Evolutionary conservation across 37 sponge, comb jelly and placozoan genomes (phyloP).

Genomic region (Theonella swinhoei): DNA sequence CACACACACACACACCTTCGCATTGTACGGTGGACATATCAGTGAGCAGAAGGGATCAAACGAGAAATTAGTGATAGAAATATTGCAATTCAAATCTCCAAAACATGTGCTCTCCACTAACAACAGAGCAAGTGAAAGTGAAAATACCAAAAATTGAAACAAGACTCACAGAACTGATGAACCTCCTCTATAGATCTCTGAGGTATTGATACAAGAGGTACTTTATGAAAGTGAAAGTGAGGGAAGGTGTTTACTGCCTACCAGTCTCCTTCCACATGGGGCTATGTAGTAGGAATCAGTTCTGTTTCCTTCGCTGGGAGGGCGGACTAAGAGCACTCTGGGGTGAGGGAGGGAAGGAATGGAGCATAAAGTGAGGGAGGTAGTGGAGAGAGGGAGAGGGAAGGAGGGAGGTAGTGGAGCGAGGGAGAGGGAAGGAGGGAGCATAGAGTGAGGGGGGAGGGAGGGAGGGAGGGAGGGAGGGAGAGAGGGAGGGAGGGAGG

Average conservation of each 20-base stretch:
- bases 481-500: too few relatives aligned
- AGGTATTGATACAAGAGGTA: neutral
- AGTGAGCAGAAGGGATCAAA: conserved; percentile 36
- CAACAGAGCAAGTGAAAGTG: neutral
- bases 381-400: too few relatives aligned
- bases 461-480: too few relatives aligned
- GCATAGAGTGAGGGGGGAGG: too few relatives aligned
- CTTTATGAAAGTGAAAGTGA: neutral
- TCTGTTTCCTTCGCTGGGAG: neutral
- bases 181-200: conserved; percentile 67
- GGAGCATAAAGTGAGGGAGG: neutral
- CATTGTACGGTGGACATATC: neutral
- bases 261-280: conserved; percentile 70
- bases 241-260: conserved; percentile 4
- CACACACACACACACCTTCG: neutral
- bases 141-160: neutral
- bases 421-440: too few relatives aligned
- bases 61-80: conserved; percentile 31
- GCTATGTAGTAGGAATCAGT: conserved; percentile 48
- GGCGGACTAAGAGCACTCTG: neutral
- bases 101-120: neutral
- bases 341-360: neutral
- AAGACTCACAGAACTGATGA: conserved; percentile 42
- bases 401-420: too few relatives aligned
- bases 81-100: neutral